Conservation (phyloP, 2,113 vertebrate species). For the Choloepus hoffmanni region DNA sequence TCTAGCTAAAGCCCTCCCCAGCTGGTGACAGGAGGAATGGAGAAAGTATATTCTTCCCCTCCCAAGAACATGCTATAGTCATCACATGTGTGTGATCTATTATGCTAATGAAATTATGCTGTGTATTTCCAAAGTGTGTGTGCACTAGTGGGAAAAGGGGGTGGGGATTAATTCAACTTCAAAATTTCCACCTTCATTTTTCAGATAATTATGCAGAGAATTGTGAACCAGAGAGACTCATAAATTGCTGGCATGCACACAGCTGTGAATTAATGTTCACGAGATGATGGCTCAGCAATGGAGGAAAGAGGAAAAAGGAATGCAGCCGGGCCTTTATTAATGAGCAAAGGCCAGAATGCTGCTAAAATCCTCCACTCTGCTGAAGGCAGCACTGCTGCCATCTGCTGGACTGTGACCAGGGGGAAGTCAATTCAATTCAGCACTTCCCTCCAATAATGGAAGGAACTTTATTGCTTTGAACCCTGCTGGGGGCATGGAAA, state of each 20-base stretch:
- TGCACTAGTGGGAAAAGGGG: not conserved
- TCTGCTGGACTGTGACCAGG: not conserved
- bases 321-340: not conserved
- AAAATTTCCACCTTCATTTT: conserved; percentile 13
- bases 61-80: not conserved
- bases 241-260: not conserved
- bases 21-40: not conserved
- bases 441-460: too few species aligned
- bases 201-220: conserved; percentile 3
- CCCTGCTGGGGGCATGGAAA: not conserved
- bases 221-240: not conserved
- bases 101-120: not conserved
- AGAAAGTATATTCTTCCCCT: not conserved
- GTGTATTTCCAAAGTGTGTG: not conserved
- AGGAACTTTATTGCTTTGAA: too few species aligned
- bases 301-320: not conserved
- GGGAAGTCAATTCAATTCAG: not conserved
- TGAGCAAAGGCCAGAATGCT: not conserved
- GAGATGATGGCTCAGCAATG: not conserved
- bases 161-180: conserved; percentile 21
- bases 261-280: not conserved
- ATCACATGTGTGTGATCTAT: not conserved
- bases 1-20: not conserved
- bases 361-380: not conserved
- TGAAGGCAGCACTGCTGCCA: conserved; percentile 26